Evolutionary conservation across 1,140 invertebrate genomes (phyloP).

Genomic region (Grapholita molesta): DNA sequence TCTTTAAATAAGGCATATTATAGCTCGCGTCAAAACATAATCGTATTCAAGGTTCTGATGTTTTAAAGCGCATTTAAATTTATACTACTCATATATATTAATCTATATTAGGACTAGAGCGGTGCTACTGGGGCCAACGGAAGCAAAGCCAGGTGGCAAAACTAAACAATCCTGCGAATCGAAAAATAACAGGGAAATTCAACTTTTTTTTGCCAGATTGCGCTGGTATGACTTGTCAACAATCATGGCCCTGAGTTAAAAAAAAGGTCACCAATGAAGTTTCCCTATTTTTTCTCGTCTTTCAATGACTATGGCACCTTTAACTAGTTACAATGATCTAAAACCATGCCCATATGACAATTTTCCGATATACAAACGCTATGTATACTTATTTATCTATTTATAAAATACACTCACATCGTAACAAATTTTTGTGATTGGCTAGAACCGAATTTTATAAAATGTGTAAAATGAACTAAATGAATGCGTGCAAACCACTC

Average conservation of each 20-base stretch:
- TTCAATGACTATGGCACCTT: slow-evolving; percentile 44
- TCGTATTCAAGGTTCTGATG: background rate
- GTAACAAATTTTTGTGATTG: slow-evolving; percentile 57
- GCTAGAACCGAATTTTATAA: slow-evolving; percentile 36
- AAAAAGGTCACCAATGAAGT: background rate
- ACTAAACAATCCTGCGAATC: background rate
- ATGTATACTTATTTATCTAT: slow-evolving; percentile 59
- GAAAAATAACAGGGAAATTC: background rate
- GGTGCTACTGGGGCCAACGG: slow-evolving; percentile 27
- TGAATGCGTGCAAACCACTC: slow-evolving; percentile 65
- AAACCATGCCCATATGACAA: slow-evolving; percentile 68
- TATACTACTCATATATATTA: slow-evolving; percentile 49
- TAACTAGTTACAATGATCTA: slow-evolving; percentile 53
- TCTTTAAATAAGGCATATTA: background rate
- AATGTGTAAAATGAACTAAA: slow-evolving; percentile 31
- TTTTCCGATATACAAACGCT: slow-evolving; percentile 69
- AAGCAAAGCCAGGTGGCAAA: background rate
- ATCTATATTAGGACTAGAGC: slow-evolving; percentile 44
- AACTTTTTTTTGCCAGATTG: background rate
- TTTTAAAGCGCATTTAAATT: slow-evolving; percentile 53
- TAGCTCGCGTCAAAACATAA: slow-evolving; percentile 1
- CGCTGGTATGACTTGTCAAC: background rate
- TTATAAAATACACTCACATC: slow-evolving; percentile 60
- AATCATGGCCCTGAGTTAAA: background rate
- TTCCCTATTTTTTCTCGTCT: background rate